Percentiles rank a stretch among this genome's conserved stretches.
Conservation (phyloP, 2,113 vertebrate species). For the Ceyx cyanopectus region DNA sequence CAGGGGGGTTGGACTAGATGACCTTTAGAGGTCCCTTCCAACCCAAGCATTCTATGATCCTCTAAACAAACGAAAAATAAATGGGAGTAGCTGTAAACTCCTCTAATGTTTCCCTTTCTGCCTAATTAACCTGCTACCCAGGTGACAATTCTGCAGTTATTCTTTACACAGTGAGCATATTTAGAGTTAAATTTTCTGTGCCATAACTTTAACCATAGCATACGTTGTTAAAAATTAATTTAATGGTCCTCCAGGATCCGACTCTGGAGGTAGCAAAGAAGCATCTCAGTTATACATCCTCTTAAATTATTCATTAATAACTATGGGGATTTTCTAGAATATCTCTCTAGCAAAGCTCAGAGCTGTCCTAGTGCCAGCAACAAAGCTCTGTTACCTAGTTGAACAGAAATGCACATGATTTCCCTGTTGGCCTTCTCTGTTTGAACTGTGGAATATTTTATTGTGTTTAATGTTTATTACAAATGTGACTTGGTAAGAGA, state of each 20-base stretch:
- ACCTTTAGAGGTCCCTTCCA: no score
- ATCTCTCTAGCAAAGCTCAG: background rate
- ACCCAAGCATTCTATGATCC: no score
- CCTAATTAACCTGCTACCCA: background rate
- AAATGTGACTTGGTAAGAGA: background rate
- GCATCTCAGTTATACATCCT: background rate
- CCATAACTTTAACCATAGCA: constrained; percentile 27
- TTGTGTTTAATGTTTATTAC: constrained; percentile 15
- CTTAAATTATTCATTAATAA: constrained; percentile 65
- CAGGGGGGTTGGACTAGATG: no score
- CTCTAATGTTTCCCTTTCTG: background rate
- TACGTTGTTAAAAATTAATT: constrained; percentile 65
- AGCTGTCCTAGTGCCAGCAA: background rate
- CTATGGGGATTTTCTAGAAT: constrained; percentile 36
- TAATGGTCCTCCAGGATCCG: constrained; percentile 47
- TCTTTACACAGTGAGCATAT: background rate
- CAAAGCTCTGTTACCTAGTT: constrained; percentile 31
- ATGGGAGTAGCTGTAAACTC: background rate
- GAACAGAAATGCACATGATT: constrained; percentile 40
- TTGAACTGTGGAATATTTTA: constrained; percentile 37
- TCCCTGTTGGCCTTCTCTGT: constrained; percentile 22
- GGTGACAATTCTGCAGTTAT: background rate
- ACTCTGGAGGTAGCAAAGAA: constrained; percentile 38
- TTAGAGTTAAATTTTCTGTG: constrained; percentile 4
- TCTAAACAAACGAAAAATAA: background rate